A percentile compares a stretch with the other conserved stretches of the same genome.
Conservation (phyloP, 2,888 invertebrate species). For the Rhagophthalmus giganteus region DNA sequence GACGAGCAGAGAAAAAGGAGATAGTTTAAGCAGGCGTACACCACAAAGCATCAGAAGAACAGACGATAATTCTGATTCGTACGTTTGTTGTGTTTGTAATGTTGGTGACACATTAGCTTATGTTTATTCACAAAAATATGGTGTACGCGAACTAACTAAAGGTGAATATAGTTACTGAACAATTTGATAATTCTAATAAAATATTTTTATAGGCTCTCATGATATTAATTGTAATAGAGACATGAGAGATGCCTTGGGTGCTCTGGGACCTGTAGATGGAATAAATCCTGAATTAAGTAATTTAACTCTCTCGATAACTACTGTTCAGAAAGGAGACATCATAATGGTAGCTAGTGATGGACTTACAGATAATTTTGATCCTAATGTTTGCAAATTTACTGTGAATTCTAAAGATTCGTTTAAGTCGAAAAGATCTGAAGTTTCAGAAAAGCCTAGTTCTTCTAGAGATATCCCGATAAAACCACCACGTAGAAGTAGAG, state of each 20-base stretch:
- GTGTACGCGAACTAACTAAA: constrained; percentile 82
- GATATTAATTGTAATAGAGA: constrained; percentile 81
- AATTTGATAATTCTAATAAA: constrained; percentile 2
- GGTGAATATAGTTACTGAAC: constrained; percentile 49
- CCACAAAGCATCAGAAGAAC: neutral
- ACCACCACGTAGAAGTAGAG: constrained; percentile 32
- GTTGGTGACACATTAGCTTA: constrained; percentile 90
- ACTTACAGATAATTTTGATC: constrained; percentile 88
- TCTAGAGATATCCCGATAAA: constrained; percentile 20
- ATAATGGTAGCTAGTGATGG: constrained; percentile 89
- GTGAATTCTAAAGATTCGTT: constrained; percentile 53
- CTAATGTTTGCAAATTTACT: constrained; percentile 87
- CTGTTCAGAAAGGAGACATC: constrained; percentile 77
- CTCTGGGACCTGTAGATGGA: constrained; percentile 85
- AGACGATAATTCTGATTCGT: constrained; percentile 54
- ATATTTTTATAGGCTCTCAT: constrained; percentile 67
- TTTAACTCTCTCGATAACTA: constrained; percentile 81
- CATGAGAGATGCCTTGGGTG: constrained; percentile 87
- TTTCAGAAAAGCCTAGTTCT: neutral
- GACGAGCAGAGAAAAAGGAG: neutral
- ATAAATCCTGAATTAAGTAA: constrained; percentile 83
- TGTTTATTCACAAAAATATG: constrained; percentile 73
- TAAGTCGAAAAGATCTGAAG: constrained; percentile 48
- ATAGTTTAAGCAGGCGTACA: constrained; percentile 4
- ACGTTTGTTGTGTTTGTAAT: constrained; percentile 82